phyloP scores from a whole-genome alignment of 2,797 vertebrate species.

The Lacerta agilis region DNA sequence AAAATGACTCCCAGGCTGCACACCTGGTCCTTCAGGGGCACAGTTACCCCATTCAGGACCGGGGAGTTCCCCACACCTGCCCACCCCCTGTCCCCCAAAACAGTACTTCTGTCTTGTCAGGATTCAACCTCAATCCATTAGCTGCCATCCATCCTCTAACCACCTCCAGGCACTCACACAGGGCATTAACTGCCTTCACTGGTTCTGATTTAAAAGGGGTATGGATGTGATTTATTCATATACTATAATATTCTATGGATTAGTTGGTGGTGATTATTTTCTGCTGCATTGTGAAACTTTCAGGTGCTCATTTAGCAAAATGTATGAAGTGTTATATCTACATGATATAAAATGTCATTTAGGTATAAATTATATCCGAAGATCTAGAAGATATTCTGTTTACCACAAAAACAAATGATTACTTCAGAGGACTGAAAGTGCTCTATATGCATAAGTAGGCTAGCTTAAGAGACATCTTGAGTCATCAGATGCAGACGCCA shows the following conservation, averaged over 20 bases:
- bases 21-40: no score
- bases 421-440: conserved; percentile 11
- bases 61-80: no score
- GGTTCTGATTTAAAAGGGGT: no score
- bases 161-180: no score
- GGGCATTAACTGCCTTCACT: no score
- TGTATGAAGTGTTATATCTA: neutral
- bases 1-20: no score
- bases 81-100: no score
- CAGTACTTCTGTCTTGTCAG: no score
- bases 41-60: no score
- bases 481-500: neutral
- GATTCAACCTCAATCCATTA: no score
- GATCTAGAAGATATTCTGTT: neutral
- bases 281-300: conserved; percentile 8
- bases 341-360: conserved; percentile 2
- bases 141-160: no score
- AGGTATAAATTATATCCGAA: neutral
- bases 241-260: conserved; percentile 7
- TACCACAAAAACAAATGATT: neutral
- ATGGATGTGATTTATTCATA: neutral
- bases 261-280: neutral
- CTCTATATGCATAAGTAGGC: conserved; percentile 14
- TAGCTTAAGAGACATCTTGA: conserved; percentile 25
- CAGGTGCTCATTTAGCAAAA: conserved; percentile 6